A percentile compares a stretch with the other conserved stretches of the same genome.
Evolutionary conservation across 2,797 vertebrate species (phyloP).

Genomic region (Acipenser transmontanus): DNA sequence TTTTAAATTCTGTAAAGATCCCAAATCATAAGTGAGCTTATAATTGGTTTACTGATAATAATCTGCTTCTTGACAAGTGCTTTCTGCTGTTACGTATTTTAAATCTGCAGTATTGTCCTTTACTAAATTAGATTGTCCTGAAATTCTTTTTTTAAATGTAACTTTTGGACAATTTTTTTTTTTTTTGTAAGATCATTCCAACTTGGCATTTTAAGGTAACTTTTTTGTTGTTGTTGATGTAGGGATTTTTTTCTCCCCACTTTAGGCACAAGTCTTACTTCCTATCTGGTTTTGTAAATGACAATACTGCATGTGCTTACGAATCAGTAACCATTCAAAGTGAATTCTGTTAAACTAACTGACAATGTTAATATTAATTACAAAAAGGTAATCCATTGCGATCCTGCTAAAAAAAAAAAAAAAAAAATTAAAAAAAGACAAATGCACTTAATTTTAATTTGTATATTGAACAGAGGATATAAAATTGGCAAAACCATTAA

Average conservation of each 20-base stretch:
- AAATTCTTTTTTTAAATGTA: neutral
- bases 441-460: neutral
- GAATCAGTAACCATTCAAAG: neutral
- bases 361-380: neutral
- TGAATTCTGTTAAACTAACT: neutral
- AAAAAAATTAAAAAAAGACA: neutral
- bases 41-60: conserved; percentile 31
- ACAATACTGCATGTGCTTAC: neutral
- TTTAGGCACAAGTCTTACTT: neutral
- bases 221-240: neutral
- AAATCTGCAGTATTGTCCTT: conserved; percentile 24
- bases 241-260: neutral
- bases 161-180: neutral
- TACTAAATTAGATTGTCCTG: neutral
- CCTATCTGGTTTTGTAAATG: neutral
- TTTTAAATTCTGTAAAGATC: conserved; percentile 21
- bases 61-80: conserved; percentile 39
- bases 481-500: too few relatives aligned
- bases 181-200: neutral
- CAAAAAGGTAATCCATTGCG: neutral
- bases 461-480: neutral
- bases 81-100: conserved; percentile 43
- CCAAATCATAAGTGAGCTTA: conserved; percentile 32
- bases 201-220: neutral
- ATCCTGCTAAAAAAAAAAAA: neutral